Conservation (phyloP, 2,888 invertebrate genomes). For the Ophonus ardosiacus region DNA sequence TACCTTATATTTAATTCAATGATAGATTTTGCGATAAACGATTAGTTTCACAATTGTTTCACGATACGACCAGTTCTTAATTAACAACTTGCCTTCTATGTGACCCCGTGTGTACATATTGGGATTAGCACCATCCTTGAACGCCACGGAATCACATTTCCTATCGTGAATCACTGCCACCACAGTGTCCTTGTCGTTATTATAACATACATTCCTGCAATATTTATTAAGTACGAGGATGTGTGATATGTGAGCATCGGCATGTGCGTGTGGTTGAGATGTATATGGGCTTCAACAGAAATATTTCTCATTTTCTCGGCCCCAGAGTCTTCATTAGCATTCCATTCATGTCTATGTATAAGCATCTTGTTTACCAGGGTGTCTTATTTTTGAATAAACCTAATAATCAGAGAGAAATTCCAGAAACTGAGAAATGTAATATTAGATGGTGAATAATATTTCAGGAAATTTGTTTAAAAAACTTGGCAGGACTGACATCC, state of each 20-base stretch:
- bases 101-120: not conserved
- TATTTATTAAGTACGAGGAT: conserved; percentile 21
- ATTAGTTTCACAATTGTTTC: not conserved
- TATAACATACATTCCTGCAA: conserved; percentile 24
- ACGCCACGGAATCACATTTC: conserved; percentile 10
- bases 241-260: conserved; percentile 16
- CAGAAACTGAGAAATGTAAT: not conserved
- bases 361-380: not conserved
- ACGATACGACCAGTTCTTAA: not conserved
- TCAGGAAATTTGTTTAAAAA: not conserved
- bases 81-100: not conserved
- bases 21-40: not conserved
- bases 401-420: not conserved
- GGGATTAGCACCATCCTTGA: not conserved
- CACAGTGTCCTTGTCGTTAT: conserved; percentile 7
- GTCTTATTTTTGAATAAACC: not conserved
- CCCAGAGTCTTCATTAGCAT: conserved; percentile 15
- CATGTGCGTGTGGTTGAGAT: conserved; percentile 20
- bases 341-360: conserved; percentile 1
- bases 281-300: conserved; percentile 7
- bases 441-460: not conserved
- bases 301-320: conserved; percentile 18
- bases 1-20: not conserved
- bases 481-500: not conserved
- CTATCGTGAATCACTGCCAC: conserved; percentile 30